Conservation (phyloP, 53 echinoderm and acorn worm genomes). For the Arbacia lixula region DNA sequence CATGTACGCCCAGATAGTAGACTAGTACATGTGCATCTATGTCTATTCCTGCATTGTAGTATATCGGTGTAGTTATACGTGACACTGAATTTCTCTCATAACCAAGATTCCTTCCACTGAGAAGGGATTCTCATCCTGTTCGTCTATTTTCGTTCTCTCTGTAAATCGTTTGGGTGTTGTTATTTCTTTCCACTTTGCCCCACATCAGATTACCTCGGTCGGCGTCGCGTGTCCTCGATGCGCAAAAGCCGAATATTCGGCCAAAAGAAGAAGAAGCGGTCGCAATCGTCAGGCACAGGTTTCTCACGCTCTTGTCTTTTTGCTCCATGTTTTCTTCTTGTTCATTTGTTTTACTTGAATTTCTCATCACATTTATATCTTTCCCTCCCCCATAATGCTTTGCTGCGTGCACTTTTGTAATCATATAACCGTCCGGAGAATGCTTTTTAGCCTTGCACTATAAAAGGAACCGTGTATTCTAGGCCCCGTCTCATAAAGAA, state of each 20-base stretch:
- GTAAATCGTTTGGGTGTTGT: conserved; percentile 2
- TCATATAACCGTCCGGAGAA: background rate
- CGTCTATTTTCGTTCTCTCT: conserved; percentile 37
- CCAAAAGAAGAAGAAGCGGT: conserved; percentile 50
- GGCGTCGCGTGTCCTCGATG: conserved; percentile 46
- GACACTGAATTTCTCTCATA: too few species aligned
- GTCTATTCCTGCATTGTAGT: too few species aligned
- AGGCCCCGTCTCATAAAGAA: too few species aligned
- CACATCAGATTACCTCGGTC: conserved; percentile 71
- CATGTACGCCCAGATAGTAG: too few species aligned
- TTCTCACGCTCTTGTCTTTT: conserved; percentile 21
- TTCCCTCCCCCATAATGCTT: conserved; percentile 26
- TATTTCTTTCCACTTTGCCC: too few species aligned
- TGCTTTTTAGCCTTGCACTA: too few species aligned
- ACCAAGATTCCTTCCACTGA: too few species aligned
- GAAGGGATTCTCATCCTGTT: too few species aligned
- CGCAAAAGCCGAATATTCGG: conserved; percentile 46
- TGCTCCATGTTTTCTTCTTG: conserved; percentile 34
- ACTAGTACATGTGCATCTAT: too few species aligned
- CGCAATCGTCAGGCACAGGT: conserved; percentile 48
- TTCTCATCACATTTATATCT: conserved; percentile 3
- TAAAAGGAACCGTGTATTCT: too few species aligned
- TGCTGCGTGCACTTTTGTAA: background rate
- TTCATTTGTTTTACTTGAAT: conserved; percentile 9
- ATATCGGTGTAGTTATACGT: too few species aligned